phyloP scores from a whole-genome alignment of 2,888 invertebrate species.

The Tholera decimalis region DNA sequence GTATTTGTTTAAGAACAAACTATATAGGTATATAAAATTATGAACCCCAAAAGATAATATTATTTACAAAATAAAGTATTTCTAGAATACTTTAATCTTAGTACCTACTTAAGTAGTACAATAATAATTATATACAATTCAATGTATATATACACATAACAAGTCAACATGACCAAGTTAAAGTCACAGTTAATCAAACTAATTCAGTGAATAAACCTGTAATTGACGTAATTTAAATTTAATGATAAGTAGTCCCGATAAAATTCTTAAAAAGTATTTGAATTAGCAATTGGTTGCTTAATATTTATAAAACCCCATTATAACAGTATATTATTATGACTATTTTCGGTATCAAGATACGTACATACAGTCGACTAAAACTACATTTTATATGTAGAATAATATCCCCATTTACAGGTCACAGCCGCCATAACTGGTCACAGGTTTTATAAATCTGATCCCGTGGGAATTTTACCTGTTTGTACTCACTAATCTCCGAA shows the following conservation, averaged over 20 bases:
- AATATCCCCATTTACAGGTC: too few relatives aligned
- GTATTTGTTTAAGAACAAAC: not conserved
- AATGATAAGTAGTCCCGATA: not conserved
- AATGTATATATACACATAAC: too few relatives aligned
- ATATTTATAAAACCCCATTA: slow-evolving; percentile 16
- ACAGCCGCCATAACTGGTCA: too few relatives aligned
- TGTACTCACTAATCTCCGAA: too few relatives aligned
- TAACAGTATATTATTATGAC: not conserved
- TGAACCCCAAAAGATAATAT: slow-evolving; percentile 10
- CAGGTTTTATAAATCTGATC: too few relatives aligned
- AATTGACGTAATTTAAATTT: not conserved
- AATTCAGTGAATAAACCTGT: not conserved
- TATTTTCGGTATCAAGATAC: slow-evolving; percentile 3
- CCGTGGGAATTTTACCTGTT: too few relatives aligned
- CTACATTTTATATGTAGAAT: too few relatives aligned
- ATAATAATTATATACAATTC: not conserved
- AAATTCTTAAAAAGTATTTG: slow-evolving; percentile 1
- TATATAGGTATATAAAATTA: slow-evolving; percentile 10
- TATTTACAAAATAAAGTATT: not conserved
- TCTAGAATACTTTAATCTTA: not conserved
- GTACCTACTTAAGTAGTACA: slow-evolving; percentile 22
- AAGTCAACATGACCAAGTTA: too few relatives aligned
- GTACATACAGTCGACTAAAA: too few relatives aligned
- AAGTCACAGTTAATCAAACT: not conserved
- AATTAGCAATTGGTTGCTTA: not conserved